Evolutionary conservation across 2,888 invertebrate species (phyloP).

Genomic region (Cerastis rubricosa): DNA sequence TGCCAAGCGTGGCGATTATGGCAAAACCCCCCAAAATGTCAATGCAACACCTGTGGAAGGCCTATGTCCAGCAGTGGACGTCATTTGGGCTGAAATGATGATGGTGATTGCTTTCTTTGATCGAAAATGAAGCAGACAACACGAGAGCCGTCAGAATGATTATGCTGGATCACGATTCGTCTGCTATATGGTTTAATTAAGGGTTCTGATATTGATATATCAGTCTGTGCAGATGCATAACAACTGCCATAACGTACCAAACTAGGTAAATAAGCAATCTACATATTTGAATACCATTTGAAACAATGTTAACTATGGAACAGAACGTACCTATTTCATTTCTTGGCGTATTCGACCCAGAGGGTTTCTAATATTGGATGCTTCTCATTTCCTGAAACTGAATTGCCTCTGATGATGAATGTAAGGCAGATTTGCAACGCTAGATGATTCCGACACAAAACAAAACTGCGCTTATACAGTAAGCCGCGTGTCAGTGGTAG

Average conservation of each 20-base stretch:
- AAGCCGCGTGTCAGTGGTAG: background rate
- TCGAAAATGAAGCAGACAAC: background rate
- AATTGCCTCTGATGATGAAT: background rate
- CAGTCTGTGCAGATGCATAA: background rate
- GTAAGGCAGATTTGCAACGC: background rate
- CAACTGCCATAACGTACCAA: background rate
- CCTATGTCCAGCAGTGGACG: too few relatives aligned
- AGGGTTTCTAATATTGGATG: background rate
- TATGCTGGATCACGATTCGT: background rate
- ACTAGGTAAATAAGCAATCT: constrained; percentile 3
- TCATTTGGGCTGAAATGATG: too few relatives aligned
- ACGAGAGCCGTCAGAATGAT: background rate
- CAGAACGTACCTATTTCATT: background rate
- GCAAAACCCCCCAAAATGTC: too few relatives aligned
- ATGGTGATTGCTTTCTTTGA: background rate
- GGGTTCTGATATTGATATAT: background rate
- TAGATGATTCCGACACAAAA: background rate
- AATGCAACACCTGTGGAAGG: too few relatives aligned
- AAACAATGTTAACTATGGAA: background rate
- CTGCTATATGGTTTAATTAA: background rate
- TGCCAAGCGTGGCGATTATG: too few relatives aligned
- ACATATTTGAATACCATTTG: background rate
- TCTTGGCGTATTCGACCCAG: background rate
- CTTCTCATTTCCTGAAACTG: too few relatives aligned
- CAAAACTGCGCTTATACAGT: background rate